Percentiles rank a stretch among this genome's conserved stretches.
Conservation (phyloP, 2,797 vertebrate genomes). For the Nannoperca australis region DNA sequence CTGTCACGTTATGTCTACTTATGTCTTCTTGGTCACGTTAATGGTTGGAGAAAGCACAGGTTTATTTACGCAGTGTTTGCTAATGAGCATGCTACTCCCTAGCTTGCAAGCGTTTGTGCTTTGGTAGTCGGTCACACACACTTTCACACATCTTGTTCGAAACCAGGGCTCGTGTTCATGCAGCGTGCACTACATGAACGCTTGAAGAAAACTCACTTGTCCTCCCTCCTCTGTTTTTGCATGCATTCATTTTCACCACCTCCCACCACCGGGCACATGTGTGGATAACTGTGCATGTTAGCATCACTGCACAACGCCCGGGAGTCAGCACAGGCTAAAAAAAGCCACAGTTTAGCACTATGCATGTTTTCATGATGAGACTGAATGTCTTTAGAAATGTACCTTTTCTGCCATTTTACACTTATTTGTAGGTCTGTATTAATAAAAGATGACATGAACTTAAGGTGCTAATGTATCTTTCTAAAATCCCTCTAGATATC, state of each 20-base stretch:
- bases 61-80: neutral
- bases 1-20: too few species aligned
- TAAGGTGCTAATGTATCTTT: neutral
- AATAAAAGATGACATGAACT: neutral
- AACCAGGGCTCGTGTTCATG: neutral
- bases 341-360: neutral
- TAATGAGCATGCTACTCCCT: neutral
- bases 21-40: too few species aligned
- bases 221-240: neutral
- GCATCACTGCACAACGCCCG: neutral
- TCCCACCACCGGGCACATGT: neutral
- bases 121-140: neutral
- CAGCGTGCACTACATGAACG: neutral
- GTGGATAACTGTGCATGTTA: conserved; percentile 27
- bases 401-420: neutral
- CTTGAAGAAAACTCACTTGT: neutral
- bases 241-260: neutral
- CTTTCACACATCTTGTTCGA: neutral
- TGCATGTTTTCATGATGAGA: conserved; percentile 1
- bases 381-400: conserved; percentile 19
- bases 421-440: neutral
- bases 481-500: conserved; percentile 3
- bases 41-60: neutral
- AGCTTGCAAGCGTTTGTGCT: neutral
- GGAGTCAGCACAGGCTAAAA: neutral